Evolutionary conservation across 2,113 vertebrate genomes (phyloP).

Genomic region (Microcebus lehilahytsara): DNA sequence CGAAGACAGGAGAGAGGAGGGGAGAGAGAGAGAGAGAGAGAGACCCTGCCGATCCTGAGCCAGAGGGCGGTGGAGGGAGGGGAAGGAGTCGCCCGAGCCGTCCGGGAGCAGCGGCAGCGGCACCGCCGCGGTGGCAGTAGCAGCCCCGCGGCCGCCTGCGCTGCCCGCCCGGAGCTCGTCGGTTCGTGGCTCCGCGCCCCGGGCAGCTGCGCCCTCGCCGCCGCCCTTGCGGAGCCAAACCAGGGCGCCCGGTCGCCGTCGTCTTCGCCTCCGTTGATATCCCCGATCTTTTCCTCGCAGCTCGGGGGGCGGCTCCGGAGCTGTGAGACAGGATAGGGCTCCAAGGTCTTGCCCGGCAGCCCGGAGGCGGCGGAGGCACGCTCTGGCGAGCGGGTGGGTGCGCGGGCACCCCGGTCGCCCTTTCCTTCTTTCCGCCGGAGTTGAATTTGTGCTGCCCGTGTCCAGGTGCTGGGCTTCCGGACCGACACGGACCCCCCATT

Average conservation of each 20-base stretch:
- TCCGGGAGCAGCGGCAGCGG: slow-evolving; percentile 15
- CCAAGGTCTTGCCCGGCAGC: background rate
- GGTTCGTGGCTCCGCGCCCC: background rate
- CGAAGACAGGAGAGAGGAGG: background rate
- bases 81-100: background rate
- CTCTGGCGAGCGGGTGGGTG: slow-evolving; percentile 24
- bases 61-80: background rate
- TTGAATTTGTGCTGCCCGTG: slow-evolving; percentile 81
- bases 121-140: background rate
- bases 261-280: background rate
- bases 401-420: slow-evolving; percentile 44
- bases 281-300: background rate
- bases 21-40: background rate
- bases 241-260: background rate
- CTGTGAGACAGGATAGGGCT: slow-evolving; percentile 2
- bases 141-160: slow-evolving; percentile 5
- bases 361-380: background rate
- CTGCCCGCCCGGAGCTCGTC: slow-evolving; percentile 1
- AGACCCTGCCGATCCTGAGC: slow-evolving; percentile 31
- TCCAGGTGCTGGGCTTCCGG: slow-evolving; percentile 88
- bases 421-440: slow-evolving; percentile 49
- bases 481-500: slow-evolving; percentile 85
- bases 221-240: background rate
- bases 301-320: background rate
- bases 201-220: slow-evolving; percentile 22